Conservation (phyloP, 2,888 invertebrate species). For the Portevinia maculata region DNA sequence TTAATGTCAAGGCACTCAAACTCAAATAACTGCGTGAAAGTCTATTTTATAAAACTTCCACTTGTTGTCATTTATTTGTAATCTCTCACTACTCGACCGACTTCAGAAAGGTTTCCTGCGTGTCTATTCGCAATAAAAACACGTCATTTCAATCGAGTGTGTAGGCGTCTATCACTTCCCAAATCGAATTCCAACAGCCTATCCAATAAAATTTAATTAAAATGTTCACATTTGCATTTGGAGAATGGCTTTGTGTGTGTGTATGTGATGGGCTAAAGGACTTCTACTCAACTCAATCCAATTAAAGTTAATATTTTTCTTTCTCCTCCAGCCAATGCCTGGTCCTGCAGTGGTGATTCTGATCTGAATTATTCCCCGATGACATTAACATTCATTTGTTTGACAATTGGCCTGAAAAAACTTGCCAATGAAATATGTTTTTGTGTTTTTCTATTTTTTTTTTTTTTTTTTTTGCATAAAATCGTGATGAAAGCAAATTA, state of each 20-base stretch:
- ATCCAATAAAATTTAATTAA: conserved; percentile 41
- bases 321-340: conserved; percentile 4
- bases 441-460: not conserved
- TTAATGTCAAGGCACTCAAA: too few species aligned
- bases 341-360: conserved; percentile 27
- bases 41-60: too few species aligned
- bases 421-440: not conserved
- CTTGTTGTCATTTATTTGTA: not conserved
- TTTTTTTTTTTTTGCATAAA: conserved; percentile 47
- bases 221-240: conserved; percentile 28
- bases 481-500: conserved; percentile 73
- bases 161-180: conserved; percentile 17
- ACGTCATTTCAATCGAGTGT: not conserved
- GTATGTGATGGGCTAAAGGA: too few species aligned
- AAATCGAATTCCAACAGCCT: not conserved
- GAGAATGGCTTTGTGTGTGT: not conserved
- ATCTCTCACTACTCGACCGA: too few species aligned
- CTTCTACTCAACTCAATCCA: conserved; percentile 46
- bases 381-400: conserved; percentile 72
- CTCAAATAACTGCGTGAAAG: too few species aligned
- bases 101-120: not conserved
- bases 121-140: conserved; percentile 18
- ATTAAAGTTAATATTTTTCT: conserved; percentile 62
- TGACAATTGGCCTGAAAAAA: conserved; percentile 66
- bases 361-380: conserved; percentile 65